These are phyloP conservation scores for Enteromius fasciolatus DNA, from an alignment of 2,797 vertebrate genomes.

Conservation along the genomic window DNA sequence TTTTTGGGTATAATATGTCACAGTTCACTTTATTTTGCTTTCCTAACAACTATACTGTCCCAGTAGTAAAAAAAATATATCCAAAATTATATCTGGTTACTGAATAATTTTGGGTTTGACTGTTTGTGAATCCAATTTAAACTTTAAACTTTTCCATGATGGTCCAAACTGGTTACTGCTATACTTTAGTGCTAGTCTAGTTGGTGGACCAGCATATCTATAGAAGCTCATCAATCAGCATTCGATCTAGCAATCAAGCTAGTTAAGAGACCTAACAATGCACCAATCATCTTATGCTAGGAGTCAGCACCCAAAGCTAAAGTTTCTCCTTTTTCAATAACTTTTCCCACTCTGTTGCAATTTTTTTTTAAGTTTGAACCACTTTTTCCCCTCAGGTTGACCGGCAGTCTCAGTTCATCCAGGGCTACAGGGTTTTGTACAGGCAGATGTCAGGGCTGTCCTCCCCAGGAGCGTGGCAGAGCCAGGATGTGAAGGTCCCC, in stretches of 20 bases:
- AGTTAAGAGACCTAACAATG: background rate
- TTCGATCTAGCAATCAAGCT: background rate
- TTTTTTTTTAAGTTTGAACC: background rate
- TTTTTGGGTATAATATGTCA: too few relatives aligned
- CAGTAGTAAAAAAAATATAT: too few relatives aligned
- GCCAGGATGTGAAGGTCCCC: constrained; percentile 90
- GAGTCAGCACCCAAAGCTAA: background rate
- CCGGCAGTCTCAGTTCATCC: constrained; percentile 97
- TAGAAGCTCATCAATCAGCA: background rate
- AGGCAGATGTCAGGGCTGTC: constrained; percentile 90
- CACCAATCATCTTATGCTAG: background rate
- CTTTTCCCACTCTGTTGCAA: too few relatives aligned
- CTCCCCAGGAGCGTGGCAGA: constrained; percentile 87
- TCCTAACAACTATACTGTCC: too few relatives aligned
- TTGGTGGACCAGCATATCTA: background rate
- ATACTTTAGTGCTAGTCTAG: background rate
- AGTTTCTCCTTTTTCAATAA: background rate
- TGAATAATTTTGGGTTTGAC: too few relatives aligned
- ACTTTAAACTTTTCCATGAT: background rate
- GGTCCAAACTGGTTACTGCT: background rate
- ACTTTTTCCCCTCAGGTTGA: constrained; percentile 83
- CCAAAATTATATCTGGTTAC: too few relatives aligned
- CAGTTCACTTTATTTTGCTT: too few relatives aligned
- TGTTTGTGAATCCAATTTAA: constrained; percentile 67
- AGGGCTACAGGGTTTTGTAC: constrained; percentile 94